These are phyloP conservation scores for Rotaria socialis DNA, from an alignment of 2,888 invertebrate species.

Conservation along the genomic window DNA sequence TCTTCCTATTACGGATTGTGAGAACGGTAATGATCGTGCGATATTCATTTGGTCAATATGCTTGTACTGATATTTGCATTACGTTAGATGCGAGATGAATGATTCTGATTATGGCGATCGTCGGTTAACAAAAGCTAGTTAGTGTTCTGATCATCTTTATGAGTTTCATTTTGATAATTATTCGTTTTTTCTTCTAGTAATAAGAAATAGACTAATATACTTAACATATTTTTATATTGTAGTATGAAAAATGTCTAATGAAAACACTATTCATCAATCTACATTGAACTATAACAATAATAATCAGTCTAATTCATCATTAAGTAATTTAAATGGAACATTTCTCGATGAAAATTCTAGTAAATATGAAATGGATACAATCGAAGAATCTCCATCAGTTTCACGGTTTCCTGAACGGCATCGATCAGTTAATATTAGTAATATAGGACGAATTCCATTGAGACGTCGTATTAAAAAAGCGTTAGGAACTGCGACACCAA, in stretches of 20 bases:
- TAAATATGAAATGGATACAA: background rate
- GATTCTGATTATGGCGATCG: too few relatives aligned
- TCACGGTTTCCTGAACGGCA: background rate
- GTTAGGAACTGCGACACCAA: background rate
- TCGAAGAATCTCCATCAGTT: background rate
- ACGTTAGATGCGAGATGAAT: too few relatives aligned
- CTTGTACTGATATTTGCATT: too few relatives aligned
- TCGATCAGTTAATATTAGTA: background rate
- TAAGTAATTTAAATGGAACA: background rate
- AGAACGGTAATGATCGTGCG: background rate
- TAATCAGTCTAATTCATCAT: background rate
- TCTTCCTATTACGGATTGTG: background rate
- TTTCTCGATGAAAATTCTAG: background rate
- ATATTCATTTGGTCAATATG: too few relatives aligned
- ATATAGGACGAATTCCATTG: background rate
- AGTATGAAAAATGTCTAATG: background rate
- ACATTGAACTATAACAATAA: background rate
- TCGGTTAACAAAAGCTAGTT: too few relatives aligned
- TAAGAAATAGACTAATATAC: too few relatives aligned
- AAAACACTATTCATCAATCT: background rate
- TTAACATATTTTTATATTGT: background rate
- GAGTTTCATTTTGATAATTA: too few relatives aligned
- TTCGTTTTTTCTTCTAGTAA: too few relatives aligned
- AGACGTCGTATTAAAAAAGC: background rate
- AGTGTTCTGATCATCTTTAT: too few relatives aligned